Percentiles rank a stretch among this genome's conserved stretches.
Conservation (phyloP, 37 sponge, comb jelly and placozoan genomes). For the Sycon ciliatum region DNA sequence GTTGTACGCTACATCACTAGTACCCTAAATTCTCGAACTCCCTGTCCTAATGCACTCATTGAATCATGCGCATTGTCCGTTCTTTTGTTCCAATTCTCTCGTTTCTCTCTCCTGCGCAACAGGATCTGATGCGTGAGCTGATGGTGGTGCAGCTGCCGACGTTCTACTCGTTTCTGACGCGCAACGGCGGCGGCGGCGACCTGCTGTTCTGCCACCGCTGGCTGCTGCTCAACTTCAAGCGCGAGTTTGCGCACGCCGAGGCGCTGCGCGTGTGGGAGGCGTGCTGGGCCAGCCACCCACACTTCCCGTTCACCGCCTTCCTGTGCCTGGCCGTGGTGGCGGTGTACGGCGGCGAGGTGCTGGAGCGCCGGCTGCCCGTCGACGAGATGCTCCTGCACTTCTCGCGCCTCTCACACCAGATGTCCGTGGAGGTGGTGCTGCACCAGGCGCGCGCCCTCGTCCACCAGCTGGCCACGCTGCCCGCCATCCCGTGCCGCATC, state of each 20-base stretch:
- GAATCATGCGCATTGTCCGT: too few relatives aligned
- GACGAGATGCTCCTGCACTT: slow-evolving; percentile 64
- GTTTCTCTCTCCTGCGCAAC: background rate
- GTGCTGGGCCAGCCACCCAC: slow-evolving; percentile 49
- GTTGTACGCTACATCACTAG: too few relatives aligned
- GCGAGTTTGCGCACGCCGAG: slow-evolving; percentile 58
- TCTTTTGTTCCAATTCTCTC: too few relatives aligned
- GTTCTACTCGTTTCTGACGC: slow-evolving; percentile 40
- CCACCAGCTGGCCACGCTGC: too few relatives aligned
- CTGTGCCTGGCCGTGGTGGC: slow-evolving; percentile 65
- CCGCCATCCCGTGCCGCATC: too few relatives aligned
- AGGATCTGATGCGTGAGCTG: slow-evolving; percentile 50
- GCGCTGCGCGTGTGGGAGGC: slow-evolving; percentile 60
- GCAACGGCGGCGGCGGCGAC: slow-evolving; percentile 26
- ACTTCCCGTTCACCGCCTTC: slow-evolving; percentile 57
- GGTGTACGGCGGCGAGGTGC: slow-evolving; percentile 60
- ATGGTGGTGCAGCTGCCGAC: slow-evolving; percentile 39
- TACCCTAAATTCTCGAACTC: too few relatives aligned
- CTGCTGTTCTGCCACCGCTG: slow-evolving; percentile 75
- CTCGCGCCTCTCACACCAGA: too few relatives aligned
- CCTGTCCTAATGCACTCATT: too few relatives aligned
- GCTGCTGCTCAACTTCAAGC: slow-evolving; percentile 69
- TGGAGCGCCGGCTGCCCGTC: slow-evolving; percentile 40
- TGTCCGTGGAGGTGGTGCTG: too few relatives aligned
- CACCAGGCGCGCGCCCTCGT: too few relatives aligned